Base-by-base conservation (phyloP, 2,888 invertebrate genomes). In the Agrypnus murinus region DNA sequence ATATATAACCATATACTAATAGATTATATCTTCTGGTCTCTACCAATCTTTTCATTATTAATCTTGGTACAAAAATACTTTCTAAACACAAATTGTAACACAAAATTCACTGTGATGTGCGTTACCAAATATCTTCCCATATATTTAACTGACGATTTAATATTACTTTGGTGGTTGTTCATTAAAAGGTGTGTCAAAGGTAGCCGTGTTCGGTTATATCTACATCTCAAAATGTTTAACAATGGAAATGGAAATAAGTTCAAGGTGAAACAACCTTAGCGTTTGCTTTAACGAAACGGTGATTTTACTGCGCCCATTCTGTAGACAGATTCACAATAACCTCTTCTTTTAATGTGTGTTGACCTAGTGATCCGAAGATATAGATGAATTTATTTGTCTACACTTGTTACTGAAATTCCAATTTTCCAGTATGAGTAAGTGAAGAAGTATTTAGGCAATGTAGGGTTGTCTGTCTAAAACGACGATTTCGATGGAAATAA, bases 231-330 rank as follows among this genome's bases (percentile, higher is more conserved):
- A 15, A 15, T 15, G 36, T 32, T 55, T 36, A 14, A 10, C 32
- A n/a, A 36, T 36, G 36, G 15, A 55, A n/a, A n/a, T n/a, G n/a
- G n/a, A n/a, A n/a, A 19, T 36, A 55, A 53, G 59, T 45, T 60
- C 45, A 45, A 60, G 59, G 59, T 45, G 45, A 60, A 32, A 17
- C 55, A 1, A 31, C 31, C 55, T 36, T 36, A 17, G 17, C 36
- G 25, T 55, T 55, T 36, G 17, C 55, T 17, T 55, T 55, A 55
- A 19, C 36, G 19, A 55, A 55, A 55, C 55, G 55, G 55, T 36
- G 17, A 55, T 55, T 50, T 50, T 50, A 50, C 50, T 36, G 55
- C 55, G 55, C 17, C 55, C 55, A 55, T 55, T 55, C 55, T 10
- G 14, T 36, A 36, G 45, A 45, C 59, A 45, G 45, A 43, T 60